Conservation (phyloP, 2,888 invertebrate genomes). For the Vandiemenella viatica region DNA sequence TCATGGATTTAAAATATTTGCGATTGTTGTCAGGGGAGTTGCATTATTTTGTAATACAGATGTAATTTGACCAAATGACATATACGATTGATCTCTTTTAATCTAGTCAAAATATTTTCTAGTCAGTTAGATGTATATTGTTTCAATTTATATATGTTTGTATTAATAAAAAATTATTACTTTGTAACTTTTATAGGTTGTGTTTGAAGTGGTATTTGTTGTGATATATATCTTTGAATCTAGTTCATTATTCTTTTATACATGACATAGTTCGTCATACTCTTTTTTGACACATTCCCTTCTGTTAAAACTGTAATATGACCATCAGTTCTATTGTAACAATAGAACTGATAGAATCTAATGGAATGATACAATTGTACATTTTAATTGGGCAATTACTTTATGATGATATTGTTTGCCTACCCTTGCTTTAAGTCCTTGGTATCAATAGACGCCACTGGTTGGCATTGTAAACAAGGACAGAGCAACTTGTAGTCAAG, state of each 20-base stretch:
- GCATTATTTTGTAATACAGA: constrained; percentile 13
- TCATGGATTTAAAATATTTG: too few relatives aligned
- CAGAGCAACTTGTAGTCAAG: constrained; percentile 1
- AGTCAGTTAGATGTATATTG: constrained; percentile 7
- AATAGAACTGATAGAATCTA: too few relatives aligned
- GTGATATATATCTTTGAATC: constrained; percentile 5
- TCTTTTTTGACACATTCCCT: too few relatives aligned
- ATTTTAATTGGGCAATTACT: too few relatives aligned
- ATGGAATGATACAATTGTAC: too few relatives aligned
- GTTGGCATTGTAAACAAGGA: background rate
- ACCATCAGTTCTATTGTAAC: too few relatives aligned
- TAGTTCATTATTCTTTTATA: too few relatives aligned
- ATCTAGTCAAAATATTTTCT: constrained; percentile 8
- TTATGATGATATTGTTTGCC: too few relatives aligned
- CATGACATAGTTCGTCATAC: too few relatives aligned
- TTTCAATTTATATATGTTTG: constrained; percentile 12
- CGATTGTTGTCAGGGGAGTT: constrained; percentile 9
- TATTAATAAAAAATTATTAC: constrained; percentile 4
- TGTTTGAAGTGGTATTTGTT: constrained; percentile 6
- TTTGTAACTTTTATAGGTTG: constrained; percentile 2
- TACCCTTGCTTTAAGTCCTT: too few relatives aligned
- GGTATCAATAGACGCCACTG: too few relatives aligned
- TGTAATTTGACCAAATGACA: constrained; percentile 10
- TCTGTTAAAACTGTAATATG: too few relatives aligned
- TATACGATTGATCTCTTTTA: constrained; percentile 6